Percentiles rank a stretch among this genome's conserved stretches.
phyloP scores from a whole-genome alignment of 2,888 invertebrate genomes.

The Oxytorus armatus region DNA sequence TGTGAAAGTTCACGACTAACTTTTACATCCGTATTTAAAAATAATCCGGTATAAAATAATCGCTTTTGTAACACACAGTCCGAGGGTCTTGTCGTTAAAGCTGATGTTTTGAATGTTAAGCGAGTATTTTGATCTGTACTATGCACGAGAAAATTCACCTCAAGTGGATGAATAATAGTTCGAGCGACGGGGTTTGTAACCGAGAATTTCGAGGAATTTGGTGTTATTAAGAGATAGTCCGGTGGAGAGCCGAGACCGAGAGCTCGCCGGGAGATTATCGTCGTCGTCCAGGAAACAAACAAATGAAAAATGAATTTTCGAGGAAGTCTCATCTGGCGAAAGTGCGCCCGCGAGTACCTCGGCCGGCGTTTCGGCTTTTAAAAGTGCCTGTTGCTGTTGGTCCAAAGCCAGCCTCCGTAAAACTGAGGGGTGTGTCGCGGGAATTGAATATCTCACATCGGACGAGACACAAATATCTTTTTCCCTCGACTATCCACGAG shows the following conservation, averaged over 20 bases:
- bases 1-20: no score
- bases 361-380: slow-evolving; percentile 69
- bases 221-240: slow-evolving; percentile 25
- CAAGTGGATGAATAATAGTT: slow-evolving; percentile 3
- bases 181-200: slow-evolving; percentile 6
- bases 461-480: slow-evolving; percentile 74
- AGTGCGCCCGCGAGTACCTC: background rate
- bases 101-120: background rate
- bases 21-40: background rate
- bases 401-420: slow-evolving; percentile 73
- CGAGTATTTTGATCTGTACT: no score
- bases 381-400: slow-evolving; percentile 77
- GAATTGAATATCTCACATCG: slow-evolving; percentile 37
- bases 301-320: slow-evolving; percentile 65
- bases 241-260: slow-evolving; percentile 11
- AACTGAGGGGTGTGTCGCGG: slow-evolving; percentile 54
- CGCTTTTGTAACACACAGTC: background rate
- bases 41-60: background rate
- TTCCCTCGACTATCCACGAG: slow-evolving; percentile 30
- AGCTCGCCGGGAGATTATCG: slow-evolving; percentile 53
- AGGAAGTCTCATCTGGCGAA: slow-evolving; percentile 53
- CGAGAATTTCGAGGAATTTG: slow-evolving; percentile 43
- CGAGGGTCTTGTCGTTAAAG: background rate
- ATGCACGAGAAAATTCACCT: background rate
- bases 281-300: slow-evolving; percentile 16